These are phyloP conservation scores for Zophobas morio DNA, from an alignment of 1,140 invertebrate genomes.

Conservation along the genomic window DNA sequence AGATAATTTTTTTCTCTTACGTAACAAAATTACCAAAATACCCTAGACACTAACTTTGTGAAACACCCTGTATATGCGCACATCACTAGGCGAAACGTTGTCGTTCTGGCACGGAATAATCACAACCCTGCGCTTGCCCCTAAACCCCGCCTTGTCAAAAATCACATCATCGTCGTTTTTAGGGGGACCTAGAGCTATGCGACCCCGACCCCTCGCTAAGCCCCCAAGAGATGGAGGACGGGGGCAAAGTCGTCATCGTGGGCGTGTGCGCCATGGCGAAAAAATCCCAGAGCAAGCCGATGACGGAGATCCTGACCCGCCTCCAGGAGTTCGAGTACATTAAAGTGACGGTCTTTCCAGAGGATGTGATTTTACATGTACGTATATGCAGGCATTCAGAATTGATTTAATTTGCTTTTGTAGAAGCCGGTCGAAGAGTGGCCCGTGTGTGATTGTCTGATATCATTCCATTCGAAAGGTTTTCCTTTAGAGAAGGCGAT, in stretches of 20 bases:
- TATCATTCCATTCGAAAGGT: slow-evolving; percentile 98
- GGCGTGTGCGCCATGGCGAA: slow-evolving; percentile 99
- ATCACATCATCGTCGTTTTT: slow-evolving; percentile 51
- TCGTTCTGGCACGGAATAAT: neutral
- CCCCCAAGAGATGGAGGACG: slow-evolving; percentile 68
- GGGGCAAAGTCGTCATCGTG: slow-evolving; percentile 90
- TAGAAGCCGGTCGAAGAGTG: slow-evolving; percentile 97
- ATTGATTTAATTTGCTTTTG: slow-evolving; percentile 57
- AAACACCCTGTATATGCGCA: too few species aligned
- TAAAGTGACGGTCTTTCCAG: slow-evolving; percentile 92
- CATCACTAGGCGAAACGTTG: too few species aligned
- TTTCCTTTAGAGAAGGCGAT: slow-evolving; percentile 99
- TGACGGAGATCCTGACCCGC: slow-evolving; percentile 97
- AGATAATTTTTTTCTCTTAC: too few species aligned
- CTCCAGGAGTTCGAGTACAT: slow-evolving; percentile 97
- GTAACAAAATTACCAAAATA: too few species aligned
- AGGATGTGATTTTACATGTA: slow-evolving; percentile 94
- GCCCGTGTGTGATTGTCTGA: slow-evolving; percentile 97
- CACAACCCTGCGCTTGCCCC: neutral
- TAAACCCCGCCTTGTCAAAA: neutral
- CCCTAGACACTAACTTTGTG: neutral
- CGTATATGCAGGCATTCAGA: slow-evolving; percentile 8
- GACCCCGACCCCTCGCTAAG: slow-evolving; percentile 74
- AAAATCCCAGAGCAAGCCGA: slow-evolving; percentile 98
- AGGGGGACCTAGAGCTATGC: slow-evolving; percentile 83